Conservation (phyloP, 1,140 invertebrate genomes). For the Thereuonema tuberculata region DNA sequence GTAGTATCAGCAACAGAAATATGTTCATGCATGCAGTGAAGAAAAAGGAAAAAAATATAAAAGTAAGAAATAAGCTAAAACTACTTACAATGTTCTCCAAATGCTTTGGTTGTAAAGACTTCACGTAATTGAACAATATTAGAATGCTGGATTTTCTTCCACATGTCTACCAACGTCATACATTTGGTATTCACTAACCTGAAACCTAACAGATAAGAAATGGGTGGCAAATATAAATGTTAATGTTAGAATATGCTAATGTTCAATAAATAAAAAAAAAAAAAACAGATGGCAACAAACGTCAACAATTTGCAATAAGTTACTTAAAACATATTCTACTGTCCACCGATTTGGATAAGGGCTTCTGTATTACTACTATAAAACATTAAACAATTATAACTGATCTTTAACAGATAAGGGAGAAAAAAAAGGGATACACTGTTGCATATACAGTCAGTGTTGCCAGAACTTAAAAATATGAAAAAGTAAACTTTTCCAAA, state of each 20-base stretch:
- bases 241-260: neutral
- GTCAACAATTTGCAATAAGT: neutral
- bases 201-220: slow-evolving; percentile 41
- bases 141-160: slow-evolving; percentile 85
- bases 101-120: slow-evolving; percentile 88
- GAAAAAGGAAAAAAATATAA: too few relatives aligned
- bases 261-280: neutral
- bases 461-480: too few relatives aligned
- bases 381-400: too few relatives aligned
- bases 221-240: neutral
- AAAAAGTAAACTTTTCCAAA: too few relatives aligned
- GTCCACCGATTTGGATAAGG: too few relatives aligned
- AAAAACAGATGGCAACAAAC: neutral
- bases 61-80: neutral
- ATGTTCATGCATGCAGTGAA: too few relatives aligned
- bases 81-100: slow-evolving; percentile 83
- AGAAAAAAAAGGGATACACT: too few relatives aligned
- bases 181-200: slow-evolving; percentile 68
- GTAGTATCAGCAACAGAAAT: too few relatives aligned
- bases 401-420: too few relatives aligned
- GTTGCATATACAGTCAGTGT: too few relatives aligned
- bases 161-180: slow-evolving; percentile 71
- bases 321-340: too few relatives aligned
- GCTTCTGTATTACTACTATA: too few relatives aligned
- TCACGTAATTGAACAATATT: slow-evolving; percentile 84